Conservation (phyloP, 2,113 vertebrate species). For the Austrofundulus limnaeus region DNA sequence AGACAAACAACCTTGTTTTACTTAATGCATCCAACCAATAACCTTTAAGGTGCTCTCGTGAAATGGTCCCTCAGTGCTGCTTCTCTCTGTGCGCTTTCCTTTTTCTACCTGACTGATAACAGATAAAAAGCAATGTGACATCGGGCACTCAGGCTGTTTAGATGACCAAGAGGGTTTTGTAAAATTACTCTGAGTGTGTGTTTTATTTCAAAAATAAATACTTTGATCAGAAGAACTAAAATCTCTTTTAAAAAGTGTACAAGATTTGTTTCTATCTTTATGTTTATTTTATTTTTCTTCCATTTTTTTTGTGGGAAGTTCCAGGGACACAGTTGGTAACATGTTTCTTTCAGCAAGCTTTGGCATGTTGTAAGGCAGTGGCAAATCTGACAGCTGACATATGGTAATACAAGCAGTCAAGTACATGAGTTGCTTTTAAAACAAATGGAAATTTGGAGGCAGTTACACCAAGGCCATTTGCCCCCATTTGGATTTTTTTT, state of each 20-base stretch:
- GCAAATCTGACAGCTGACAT: slow-evolving; percentile 51
- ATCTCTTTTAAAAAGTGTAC: not conserved
- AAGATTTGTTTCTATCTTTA: slow-evolving; percentile 1
- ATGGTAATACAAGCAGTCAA: slow-evolving; percentile 46
- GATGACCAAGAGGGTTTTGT: slow-evolving; percentile 31
- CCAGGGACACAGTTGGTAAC: slow-evolving; percentile 11
- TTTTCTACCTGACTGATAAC: slow-evolving; percentile 73
- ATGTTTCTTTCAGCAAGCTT: slow-evolving; percentile 35
- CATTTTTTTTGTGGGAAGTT: slow-evolving; percentile 2
- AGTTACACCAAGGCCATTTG: not conserved
- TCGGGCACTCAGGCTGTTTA: slow-evolving; percentile 49
- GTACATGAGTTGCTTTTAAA: slow-evolving; percentile 34
- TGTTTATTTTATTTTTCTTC: not conserved
- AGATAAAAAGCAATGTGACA: slow-evolving; percentile 68
- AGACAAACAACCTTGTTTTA: slow-evolving; percentile 74
- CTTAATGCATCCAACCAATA: slow-evolving; percentile 76
- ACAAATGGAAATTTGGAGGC: slow-evolving; percentile 33
- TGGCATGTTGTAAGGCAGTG: slow-evolving; percentile 8
- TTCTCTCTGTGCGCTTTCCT: slow-evolving; percentile 52
- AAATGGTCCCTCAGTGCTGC: slow-evolving; percentile 56
- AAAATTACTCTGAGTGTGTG: not conserved
- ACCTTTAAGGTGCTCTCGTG: slow-evolving; percentile 72
- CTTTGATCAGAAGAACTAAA: slow-evolving; percentile 3
- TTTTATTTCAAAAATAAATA: slow-evolving; percentile 15
- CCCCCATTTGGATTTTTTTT: not conserved